These are phyloP conservation scores for Hoplias malabaricus DNA, from an alignment of 2,113 vertebrate genomes.

Conservation along the genomic window DNA sequence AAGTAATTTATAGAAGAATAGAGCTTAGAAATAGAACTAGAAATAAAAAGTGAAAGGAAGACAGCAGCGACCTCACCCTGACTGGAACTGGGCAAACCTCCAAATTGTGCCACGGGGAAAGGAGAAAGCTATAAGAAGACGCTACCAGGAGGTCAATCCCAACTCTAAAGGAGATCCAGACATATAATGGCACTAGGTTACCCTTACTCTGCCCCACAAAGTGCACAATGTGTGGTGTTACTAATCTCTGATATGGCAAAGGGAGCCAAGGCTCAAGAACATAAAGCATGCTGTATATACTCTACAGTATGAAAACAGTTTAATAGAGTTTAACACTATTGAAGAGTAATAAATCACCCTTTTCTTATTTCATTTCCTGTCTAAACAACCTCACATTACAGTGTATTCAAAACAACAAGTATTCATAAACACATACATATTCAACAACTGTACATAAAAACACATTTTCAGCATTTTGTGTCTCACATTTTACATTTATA, in stretches of 20 bases:
- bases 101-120: constrained; percentile 15
- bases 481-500: no score
- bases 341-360: no score
- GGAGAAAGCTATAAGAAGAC: background rate
- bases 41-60: background rate
- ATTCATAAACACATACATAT: no score
- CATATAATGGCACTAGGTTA: constrained; percentile 14
- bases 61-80: background rate
- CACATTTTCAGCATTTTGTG: no score
- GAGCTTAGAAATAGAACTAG: no score
- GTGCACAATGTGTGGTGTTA: background rate
- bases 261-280: constrained; percentile 5
- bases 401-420: no score
- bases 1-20: background rate
- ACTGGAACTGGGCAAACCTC: constrained; percentile 26
- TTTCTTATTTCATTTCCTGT: no score
- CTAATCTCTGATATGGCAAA: background rate
- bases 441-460: no score
- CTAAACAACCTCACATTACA: no score
- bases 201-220: background rate
- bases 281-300: background rate
- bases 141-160: constrained; percentile 17
- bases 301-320: no score
- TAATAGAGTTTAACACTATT: no score
- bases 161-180: constrained; percentile 12